Evolutionary conservation across 2,797 vertebrate species (phyloP), one percentile per base, ranked within the genome.

Genomic region (Takifugu rubripes): DNA sequence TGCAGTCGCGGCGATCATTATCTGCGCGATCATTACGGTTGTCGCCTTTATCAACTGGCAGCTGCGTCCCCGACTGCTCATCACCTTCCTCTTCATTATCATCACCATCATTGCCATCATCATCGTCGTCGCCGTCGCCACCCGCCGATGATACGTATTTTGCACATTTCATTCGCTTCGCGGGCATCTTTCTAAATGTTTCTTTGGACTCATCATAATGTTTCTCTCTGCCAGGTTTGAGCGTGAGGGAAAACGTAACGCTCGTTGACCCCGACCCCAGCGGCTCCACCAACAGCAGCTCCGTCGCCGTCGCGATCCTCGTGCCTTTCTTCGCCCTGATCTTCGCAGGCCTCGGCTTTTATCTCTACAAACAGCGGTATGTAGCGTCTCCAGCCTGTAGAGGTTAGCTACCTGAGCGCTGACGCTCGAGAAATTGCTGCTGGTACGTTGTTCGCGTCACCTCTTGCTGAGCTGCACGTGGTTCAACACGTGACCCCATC

Each of bases 251-350:
- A 66, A 93, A 93, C 54, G 84, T 81, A 1, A 92, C 82, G 79
- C 91, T 91, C 88, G 79, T 86, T 68, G 93, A 83, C 65, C 91
- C 92, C 67, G 94, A 94, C 71, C 87, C 92, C 71, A 92, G 87
- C 54, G 92, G 94, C 88, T 88, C 88, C 62, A 96, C 95, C 88
- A 97, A 95, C 81, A 97, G 96, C 91, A 98, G 95, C 76, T 98
- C 96, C 54, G 95, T 99, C 83, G 96, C 95, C 65, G 92, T 99
- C 54, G 96, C 96, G 68, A 99, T 99, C 84, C 95, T 99, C 15
- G 96, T 99, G 94, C 96, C 96, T 95, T 98, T 98, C 87, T 98
- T 98, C 83, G 96, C 96, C 86, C 95, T 98, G 88, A 97, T 99
- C 89, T 95, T 97, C 79, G 95, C 96, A 87, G 96, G 96, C 85